Evolutionary conservation across 2,797 vertebrate genomes (phyloP).

Genomic region (Brotogeris chrysoptera): DNA sequence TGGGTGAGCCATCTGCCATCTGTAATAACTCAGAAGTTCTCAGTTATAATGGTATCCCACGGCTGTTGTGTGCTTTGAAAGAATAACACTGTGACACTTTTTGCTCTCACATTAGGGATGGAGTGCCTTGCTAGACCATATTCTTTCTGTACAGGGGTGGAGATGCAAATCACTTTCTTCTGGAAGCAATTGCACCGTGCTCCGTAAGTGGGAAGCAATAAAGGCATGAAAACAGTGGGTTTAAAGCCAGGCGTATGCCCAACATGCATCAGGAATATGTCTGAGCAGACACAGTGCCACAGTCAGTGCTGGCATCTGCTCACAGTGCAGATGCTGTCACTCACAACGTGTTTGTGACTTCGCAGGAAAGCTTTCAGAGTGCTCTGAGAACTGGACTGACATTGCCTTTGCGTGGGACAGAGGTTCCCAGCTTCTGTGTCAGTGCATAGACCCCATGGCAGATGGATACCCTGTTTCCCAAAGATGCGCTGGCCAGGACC

Average conservation of each 20-base stretch:
- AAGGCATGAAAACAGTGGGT: background rate
- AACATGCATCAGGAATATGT: fast-evolving
- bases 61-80: background rate
- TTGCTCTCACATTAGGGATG: background rate
- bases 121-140: background rate
- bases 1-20: background rate
- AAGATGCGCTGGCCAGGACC: background rate
- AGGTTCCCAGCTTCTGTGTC: background rate
- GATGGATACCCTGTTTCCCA: fast-evolving
- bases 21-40: background rate
- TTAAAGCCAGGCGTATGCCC: background rate
- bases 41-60: background rate
- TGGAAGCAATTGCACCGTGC: background rate
- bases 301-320: background rate
- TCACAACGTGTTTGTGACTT: background rate
- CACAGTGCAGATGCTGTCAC: background rate
- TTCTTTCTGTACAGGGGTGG: background rate
- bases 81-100: background rate
- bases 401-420: background rate
- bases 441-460: background rate
- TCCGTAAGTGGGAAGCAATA: background rate
- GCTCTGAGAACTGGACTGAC: background rate
- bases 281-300: background rate
- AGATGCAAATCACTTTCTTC: background rate
- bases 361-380: background rate